Conservation (phyloP, 1,140 invertebrate genomes). For the Macrobrachium nipponense region DNA sequence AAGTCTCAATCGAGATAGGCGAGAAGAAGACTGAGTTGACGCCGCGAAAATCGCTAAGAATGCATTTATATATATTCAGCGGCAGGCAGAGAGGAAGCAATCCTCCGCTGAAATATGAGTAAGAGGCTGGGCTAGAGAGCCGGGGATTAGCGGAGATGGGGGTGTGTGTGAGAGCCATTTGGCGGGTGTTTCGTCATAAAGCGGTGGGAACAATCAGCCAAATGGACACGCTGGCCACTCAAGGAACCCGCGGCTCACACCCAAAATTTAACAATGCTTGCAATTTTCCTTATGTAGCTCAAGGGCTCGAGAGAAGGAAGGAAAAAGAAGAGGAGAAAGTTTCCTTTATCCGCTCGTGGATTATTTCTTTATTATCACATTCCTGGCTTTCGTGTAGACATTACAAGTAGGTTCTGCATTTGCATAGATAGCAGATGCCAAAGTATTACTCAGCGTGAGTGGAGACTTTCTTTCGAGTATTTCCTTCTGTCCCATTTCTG, state of each 20-base stretch:
- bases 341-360: conserved; percentile 34
- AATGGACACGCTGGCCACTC: conserved; percentile 61
- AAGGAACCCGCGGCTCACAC: conserved; percentile 57
- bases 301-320: conserved; percentile 10
- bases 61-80: conserved; percentile 48
- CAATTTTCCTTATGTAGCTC: conserved; percentile 61
- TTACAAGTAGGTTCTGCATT: no score
- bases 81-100: conserved; percentile 33
- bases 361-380: no score
- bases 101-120: conserved; percentile 7
- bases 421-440: no score
- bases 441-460: no score
- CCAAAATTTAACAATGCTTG: conserved; percentile 61
- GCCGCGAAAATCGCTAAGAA: conserved; percentile 23
- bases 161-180: conserved; percentile 45
- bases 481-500: no score
- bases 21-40: conserved; percentile 8
- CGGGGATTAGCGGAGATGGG: conserved; percentile 45
- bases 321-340: not conserved
- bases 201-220: conserved; percentile 60
- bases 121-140: conserved; percentile 5
- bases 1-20: no score
- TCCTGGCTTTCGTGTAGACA: not conserved
- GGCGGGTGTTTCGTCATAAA: conserved; percentile 60
- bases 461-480: no score